Evolutionary conservation across 2,113 vertebrate genomes (phyloP).

Genomic region (Phoenicopterus ruber): DNA sequence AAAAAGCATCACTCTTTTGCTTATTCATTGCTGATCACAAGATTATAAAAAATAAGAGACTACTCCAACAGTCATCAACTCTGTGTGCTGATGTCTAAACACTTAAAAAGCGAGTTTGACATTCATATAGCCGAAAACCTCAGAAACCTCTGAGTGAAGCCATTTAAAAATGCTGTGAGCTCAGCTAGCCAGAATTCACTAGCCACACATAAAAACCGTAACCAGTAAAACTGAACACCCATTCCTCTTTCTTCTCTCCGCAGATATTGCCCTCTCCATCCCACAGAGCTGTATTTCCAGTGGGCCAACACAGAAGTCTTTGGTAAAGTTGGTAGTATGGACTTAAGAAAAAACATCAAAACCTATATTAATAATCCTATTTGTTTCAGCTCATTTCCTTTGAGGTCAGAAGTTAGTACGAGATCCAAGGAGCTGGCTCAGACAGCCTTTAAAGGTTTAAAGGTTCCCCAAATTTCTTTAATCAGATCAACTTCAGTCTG

Average conservation of each 20-base stretch:
- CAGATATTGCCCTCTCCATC: not conserved
- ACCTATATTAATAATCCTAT: not conserved
- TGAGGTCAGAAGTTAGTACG: not conserved
- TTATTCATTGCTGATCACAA: not conserved
- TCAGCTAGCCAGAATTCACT: not conserved
- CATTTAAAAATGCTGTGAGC: not conserved
- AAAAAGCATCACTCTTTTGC: not conserved
- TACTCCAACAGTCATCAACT: not conserved
- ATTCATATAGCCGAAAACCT: not conserved
- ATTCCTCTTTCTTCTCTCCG: not conserved
- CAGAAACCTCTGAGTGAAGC: not conserved
- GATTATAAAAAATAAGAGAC: not conserved
- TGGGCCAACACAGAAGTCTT: not conserved
- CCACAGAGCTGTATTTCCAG: not conserved
- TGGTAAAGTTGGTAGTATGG: not conserved
- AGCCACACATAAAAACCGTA: not conserved
- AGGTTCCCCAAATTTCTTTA: not conserved
- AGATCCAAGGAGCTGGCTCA: not conserved
- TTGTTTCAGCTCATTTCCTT: constrained; percentile 16
- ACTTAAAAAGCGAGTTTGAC: not conserved
- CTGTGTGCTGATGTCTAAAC: not conserved
- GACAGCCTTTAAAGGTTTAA: not conserved
- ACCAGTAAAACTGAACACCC: not conserved
- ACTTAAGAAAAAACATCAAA: not conserved
- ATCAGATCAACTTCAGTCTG: not conserved